These are phyloP conservation scores for Tetraodon nigroviridis DNA, from an alignment of 2,113 vertebrate species.

Conservation along the genomic window DNA sequence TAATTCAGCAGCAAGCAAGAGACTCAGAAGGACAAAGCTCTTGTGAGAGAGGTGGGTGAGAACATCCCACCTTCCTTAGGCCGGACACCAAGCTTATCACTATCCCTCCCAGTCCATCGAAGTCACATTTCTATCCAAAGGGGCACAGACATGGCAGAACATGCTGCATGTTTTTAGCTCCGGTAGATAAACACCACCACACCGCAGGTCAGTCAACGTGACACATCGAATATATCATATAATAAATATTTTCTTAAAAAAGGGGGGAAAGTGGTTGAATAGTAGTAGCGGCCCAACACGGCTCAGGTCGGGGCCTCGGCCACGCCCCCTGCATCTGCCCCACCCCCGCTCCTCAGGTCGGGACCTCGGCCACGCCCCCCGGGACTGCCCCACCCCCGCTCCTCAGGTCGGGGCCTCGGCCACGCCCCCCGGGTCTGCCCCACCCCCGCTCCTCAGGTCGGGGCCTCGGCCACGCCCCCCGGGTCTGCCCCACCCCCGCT, in stretches of 20 bases:
- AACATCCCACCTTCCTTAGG: slow-evolving; percentile 36
- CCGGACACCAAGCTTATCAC: slow-evolving; percentile 48
- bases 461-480: not conserved
- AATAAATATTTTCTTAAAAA: no score
- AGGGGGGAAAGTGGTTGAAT: no score
- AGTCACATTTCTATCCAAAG: not conserved
- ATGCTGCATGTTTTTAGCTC: not conserved
- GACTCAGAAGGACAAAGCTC: slow-evolving; percentile 33
- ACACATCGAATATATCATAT: no score
- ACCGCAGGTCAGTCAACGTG: no score
- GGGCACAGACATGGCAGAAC: not conserved
- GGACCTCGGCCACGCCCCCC: not conserved
- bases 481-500: no score
- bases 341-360: no score
- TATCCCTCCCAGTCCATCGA: slow-evolving; percentile 43
- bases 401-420: no score
- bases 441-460: no score
- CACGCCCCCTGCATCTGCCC: not conserved
- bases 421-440: not conserved
- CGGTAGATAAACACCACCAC: no score
- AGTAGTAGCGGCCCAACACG: no score
- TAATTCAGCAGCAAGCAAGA: slow-evolving; percentile 47
- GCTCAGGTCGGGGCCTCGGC: no score
- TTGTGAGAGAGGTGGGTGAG: slow-evolving; percentile 58
- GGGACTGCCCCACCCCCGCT: no score